Evolutionary conservation across 2,113 vertebrate species (phyloP).

Genomic region (Bubo blakistoni): DNA sequence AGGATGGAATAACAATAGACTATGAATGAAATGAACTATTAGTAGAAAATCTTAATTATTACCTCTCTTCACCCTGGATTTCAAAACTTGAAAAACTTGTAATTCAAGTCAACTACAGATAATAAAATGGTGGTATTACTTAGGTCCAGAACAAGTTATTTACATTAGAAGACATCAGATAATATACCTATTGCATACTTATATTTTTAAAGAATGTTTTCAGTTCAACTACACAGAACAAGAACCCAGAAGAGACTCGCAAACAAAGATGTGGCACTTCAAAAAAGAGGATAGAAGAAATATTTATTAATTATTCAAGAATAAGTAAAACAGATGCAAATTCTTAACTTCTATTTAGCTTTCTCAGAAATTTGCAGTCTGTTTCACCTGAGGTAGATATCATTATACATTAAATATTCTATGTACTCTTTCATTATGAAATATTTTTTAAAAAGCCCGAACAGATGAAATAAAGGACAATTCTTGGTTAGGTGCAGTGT

Average conservation of each 20-base stretch:
- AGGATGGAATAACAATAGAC: neutral
- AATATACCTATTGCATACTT: neutral
- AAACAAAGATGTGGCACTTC: neutral
- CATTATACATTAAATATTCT: neutral
- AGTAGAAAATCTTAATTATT: neutral
- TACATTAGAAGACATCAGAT: neutral
- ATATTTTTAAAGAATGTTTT: neutral
- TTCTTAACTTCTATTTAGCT: neutral
- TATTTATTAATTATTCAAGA: neutral
- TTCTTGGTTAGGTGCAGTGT: neutral
- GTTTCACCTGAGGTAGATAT: neutral
- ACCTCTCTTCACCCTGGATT: neutral
- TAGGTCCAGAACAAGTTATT: neutral
- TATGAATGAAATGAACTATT: neutral
- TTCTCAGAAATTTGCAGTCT: neutral
- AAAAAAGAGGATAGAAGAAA: neutral
- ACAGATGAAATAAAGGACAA: neutral
- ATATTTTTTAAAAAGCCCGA: neutral
- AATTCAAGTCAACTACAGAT: neutral
- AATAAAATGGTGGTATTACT: neutral
- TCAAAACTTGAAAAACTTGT: neutral
- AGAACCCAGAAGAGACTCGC: neutral
- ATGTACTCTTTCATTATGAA: neutral
- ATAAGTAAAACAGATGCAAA: neutral
- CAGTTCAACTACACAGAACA: neutral